These are phyloP conservation scores for Larimichthys polyactis DNA, from an alignment of 2,113 vertebrate genomes.

Conservation along the genomic window DNA sequence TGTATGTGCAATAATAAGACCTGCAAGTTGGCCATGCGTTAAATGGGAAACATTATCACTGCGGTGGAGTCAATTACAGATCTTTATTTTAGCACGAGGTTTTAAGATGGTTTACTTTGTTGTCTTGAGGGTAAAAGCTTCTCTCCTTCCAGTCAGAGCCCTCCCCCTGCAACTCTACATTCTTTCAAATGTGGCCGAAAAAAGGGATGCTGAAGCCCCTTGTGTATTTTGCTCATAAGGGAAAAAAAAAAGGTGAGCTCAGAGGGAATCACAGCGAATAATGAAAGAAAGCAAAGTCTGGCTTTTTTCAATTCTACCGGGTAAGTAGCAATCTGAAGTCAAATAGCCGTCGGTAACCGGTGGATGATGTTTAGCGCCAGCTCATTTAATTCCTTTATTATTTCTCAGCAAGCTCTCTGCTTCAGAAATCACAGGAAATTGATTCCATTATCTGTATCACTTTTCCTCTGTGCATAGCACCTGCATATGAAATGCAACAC, in stretches of 20 bases:
- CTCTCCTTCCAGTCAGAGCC: constrained; percentile 3
- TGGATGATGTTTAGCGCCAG: constrained; percentile 71
- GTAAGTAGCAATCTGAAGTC: constrained; percentile 66
- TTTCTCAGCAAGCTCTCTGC: constrained; percentile 71
- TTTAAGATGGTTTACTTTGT: constrained; percentile 31
- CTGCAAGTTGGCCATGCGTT: constrained; percentile 30
- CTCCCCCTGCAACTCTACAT: neutral
- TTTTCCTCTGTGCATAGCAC: constrained; percentile 69
- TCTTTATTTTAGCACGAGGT: constrained; percentile 32
- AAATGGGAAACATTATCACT: constrained; percentile 63
- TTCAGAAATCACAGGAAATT: constrained; percentile 83
- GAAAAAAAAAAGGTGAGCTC: constrained; percentile 24
- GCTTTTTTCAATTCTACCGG: constrained; percentile 44
- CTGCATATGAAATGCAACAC: constrained; percentile 79
- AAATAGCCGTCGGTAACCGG: constrained; percentile 61
- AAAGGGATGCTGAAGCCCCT: neutral
- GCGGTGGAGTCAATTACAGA: constrained; percentile 54
- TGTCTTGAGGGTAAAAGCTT: constrained; percentile 8
- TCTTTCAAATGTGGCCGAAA: neutral
- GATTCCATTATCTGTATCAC: constrained; percentile 81
- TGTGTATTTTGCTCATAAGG: constrained; percentile 3
- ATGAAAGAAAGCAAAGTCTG: constrained; percentile 47
- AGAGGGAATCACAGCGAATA: constrained; percentile 38
- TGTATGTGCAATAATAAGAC: constrained; percentile 52
- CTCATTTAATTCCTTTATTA: constrained; percentile 80